phyloP scores from a whole-genome alignment of 2,113 vertebrate genomes.

The Penelope pileata region DNA sequence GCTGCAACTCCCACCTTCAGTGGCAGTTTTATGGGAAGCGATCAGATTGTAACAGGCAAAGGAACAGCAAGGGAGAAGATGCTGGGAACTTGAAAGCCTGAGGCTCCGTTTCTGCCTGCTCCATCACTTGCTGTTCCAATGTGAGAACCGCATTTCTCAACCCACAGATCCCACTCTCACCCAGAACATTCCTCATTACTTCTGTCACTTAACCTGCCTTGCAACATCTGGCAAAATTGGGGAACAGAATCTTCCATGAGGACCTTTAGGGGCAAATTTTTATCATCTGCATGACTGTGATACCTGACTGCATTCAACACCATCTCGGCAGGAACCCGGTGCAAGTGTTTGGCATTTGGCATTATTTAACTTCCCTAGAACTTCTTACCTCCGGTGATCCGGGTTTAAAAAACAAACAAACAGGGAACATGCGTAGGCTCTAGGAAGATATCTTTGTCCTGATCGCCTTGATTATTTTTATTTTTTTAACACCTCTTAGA shows the following conservation, averaged over 20 bases:
- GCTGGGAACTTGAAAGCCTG: not conserved
- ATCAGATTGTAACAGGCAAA: not conserved
- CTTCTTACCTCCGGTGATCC: not conserved
- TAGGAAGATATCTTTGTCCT: constrained; percentile 35
- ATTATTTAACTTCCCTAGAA: not conserved
- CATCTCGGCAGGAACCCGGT: not conserved
- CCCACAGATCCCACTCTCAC: not conserved
- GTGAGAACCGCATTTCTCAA: not conserved
- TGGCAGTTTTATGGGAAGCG: not conserved
- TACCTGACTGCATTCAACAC: not conserved
- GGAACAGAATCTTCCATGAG: not conserved
- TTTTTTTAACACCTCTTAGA: constrained; percentile 60
- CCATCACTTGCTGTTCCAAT: not conserved
- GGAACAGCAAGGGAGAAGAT: not conserved
- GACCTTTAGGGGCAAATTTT: not conserved
- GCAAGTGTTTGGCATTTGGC: not conserved
- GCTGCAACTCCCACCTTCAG: not conserved
- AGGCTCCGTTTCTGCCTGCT: not conserved
- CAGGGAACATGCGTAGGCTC: not conserved
- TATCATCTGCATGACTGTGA: not conserved
- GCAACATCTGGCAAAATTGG: fast-evolving
- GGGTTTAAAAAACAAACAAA: constrained; percentile 37
- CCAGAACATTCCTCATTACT: not conserved
- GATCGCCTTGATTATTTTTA: constrained; percentile 38
- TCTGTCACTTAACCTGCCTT: not conserved